Percentiles rank a stretch among this genome's conserved stretches.
Conservation (phyloP, 35 echinoderm and acorn worm species). For the Amphiura filiformis region DNA sequence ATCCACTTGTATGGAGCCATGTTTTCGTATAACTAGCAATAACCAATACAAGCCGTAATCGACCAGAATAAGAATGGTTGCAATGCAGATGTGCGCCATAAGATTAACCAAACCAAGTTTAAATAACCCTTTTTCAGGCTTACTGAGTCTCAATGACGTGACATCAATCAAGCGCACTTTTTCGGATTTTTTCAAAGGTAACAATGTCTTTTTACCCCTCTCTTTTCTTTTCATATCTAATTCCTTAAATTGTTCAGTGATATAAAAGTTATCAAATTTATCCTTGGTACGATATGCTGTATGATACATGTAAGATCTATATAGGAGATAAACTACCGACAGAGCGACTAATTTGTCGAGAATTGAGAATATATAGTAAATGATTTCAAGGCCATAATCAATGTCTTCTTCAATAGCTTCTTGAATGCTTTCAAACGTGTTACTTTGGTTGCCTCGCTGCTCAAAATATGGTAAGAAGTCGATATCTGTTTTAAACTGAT, state of each 20-base stretch:
- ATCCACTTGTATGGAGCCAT: slow-evolving; percentile 50
- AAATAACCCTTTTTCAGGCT: slow-evolving; percentile 68
- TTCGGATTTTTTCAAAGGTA: slow-evolving; percentile 85
- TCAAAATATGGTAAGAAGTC: slow-evolving; percentile 54
- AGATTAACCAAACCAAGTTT: slow-evolving; percentile 63
- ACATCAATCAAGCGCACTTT: slow-evolving; percentile 55
- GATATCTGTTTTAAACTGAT: slow-evolving; percentile 52
- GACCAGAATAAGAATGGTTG: slow-evolving; percentile 47
- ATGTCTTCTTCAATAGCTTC: slow-evolving; percentile 44
- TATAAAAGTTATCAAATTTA: slow-evolving; percentile 89
- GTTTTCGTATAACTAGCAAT: slow-evolving; percentile 47
- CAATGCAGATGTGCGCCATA: slow-evolving; percentile 57
- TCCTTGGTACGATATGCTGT: slow-evolving; percentile 81
- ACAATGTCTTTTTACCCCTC: slow-evolving; percentile 30
- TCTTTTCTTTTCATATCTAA: slow-evolving; percentile 50
- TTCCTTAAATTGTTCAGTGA: slow-evolving; percentile 64
- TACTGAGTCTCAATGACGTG: slow-evolving; percentile 50
- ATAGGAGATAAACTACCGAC: slow-evolving; percentile 64
- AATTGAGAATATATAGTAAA: slow-evolving; percentile 51
- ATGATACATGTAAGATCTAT: slow-evolving; percentile 74
- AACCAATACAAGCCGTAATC: slow-evolving; percentile 81
- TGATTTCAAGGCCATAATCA: background rate
- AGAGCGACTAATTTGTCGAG: slow-evolving; percentile 74
- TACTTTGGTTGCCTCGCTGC: slow-evolving; percentile 26
- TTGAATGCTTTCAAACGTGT: slow-evolving; percentile 46